Conservation (phyloP, 2,888 invertebrate genomes). For the Parthenolecanium corni region DNA sequence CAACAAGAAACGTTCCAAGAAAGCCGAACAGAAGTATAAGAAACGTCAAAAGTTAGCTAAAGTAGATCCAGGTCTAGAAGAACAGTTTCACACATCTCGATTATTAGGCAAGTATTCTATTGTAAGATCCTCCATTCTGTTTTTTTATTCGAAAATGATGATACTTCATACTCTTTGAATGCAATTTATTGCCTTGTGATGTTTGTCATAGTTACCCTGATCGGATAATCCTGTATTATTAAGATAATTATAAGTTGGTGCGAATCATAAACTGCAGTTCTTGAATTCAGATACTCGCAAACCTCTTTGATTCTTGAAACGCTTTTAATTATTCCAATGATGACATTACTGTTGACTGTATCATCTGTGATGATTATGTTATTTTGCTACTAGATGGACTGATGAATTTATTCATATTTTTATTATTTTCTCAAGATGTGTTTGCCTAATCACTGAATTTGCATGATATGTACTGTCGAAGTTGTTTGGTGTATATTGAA, state of each 20-base stretch:
- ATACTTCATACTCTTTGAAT: slow-evolving; percentile 27
- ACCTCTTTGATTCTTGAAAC: not conserved
- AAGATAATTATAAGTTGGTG: slow-evolving; percentile 9
- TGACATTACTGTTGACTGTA: not conserved
- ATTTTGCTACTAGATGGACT: slow-evolving; percentile 25
- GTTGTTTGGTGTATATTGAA: too few species aligned
- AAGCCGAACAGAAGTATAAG: slow-evolving; percentile 83
- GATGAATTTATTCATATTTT: not conserved
- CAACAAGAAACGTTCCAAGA: slow-evolving; percentile 88
- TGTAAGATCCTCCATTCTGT: not conserved
- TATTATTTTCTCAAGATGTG: too few species aligned
- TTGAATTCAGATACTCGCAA: not conserved
- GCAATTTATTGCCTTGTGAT: slow-evolving; percentile 23
- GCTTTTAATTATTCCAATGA: too few species aligned
- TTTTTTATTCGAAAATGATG: slow-evolving; percentile 25
- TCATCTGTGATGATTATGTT: not conserved
- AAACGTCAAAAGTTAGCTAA: slow-evolving; percentile 83
- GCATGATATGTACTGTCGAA: too few species aligned
- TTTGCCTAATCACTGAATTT: too few species aligned
- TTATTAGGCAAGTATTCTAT: slow-evolving; percentile 58
- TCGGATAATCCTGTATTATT: slow-evolving; percentile 6
- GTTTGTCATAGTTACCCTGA: slow-evolving; percentile 88
- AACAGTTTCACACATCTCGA: slow-evolving; percentile 93
- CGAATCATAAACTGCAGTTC: not conserved
- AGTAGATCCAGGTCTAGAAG: slow-evolving; percentile 86